Conservation (phyloP, 2,888 invertebrate genomes). For the Aethes cnicana region DNA sequence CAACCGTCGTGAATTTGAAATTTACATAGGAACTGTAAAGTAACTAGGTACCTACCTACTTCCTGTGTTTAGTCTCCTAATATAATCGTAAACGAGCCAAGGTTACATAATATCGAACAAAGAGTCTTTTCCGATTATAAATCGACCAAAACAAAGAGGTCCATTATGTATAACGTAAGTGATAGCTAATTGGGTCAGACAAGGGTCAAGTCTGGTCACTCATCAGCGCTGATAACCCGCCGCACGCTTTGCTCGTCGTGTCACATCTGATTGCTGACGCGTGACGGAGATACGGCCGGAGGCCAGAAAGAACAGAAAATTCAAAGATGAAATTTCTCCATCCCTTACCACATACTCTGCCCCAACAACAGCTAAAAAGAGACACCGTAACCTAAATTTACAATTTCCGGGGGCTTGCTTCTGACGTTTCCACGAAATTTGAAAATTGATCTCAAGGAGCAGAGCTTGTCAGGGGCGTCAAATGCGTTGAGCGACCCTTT, state of each 20-base stretch:
- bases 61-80: constrained; percentile 17
- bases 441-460: neutral
- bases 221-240: constrained; percentile 60
- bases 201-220: constrained; percentile 68
- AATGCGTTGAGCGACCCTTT: no score
- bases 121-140: constrained; percentile 13
- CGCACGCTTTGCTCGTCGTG: constrained; percentile 48
- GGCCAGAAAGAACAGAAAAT: neutral
- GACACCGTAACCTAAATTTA: no score
- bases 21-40: neutral
- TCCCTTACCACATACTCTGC: no score
- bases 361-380: no score
- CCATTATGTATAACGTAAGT: constrained; percentile 46
- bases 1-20: no score
- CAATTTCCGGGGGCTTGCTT: no score
- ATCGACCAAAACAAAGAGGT: constrained; percentile 41
- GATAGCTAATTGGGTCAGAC: constrained; percentile 74
- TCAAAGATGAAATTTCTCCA: no score
- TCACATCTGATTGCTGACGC: constrained; percentile 27
- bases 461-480: neutral
- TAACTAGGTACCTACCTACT: no score
- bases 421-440: neutral
- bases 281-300: constrained; percentile 17
- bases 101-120: constrained; percentile 18
- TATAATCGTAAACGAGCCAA: constrained; percentile 1